Percentiles rank a stretch among this genome's conserved stretches.
These are phyloP conservation scores for Thereva nobilitata DNA, from an alignment of 2,888 invertebrate species.

Conservation along the genomic window DNA sequence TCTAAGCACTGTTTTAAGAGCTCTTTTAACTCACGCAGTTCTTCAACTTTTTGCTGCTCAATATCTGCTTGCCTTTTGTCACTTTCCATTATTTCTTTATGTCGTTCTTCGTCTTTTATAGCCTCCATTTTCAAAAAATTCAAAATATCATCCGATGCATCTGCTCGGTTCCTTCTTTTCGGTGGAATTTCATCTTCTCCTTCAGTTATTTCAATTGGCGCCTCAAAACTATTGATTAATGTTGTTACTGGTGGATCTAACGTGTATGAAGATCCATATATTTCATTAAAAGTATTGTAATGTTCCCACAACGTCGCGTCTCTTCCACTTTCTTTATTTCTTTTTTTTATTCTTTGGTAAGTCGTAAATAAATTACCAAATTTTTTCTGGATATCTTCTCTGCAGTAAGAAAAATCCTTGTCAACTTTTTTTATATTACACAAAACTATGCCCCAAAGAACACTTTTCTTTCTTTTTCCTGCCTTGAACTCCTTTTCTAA, in stretches of 20 bases:
- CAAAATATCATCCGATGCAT: neutral
- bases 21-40: neutral
- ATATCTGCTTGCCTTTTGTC: neutral
- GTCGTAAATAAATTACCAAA: neutral
- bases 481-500: neutral
- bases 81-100: neutral
- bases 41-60: neutral
- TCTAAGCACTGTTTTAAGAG: neutral
- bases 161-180: too few relatives aligned
- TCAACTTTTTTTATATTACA: conserved; percentile 2
- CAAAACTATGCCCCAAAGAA: neutral
- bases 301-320: neutral
- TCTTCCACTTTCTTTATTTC: neutral
- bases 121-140: neutral
- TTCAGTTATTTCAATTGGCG: too few relatives aligned
- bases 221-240: neutral
- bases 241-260: neutral
- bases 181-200: too few relatives aligned
- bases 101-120: neutral
- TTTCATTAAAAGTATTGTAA: neutral
- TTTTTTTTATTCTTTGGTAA: neutral
- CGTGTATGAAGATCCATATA: neutral
- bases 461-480: neutral
- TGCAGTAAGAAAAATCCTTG: neutral
- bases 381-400: neutral